Conservation (phyloP, 2,888 invertebrate genomes). For the Heteropelma amictum region DNA sequence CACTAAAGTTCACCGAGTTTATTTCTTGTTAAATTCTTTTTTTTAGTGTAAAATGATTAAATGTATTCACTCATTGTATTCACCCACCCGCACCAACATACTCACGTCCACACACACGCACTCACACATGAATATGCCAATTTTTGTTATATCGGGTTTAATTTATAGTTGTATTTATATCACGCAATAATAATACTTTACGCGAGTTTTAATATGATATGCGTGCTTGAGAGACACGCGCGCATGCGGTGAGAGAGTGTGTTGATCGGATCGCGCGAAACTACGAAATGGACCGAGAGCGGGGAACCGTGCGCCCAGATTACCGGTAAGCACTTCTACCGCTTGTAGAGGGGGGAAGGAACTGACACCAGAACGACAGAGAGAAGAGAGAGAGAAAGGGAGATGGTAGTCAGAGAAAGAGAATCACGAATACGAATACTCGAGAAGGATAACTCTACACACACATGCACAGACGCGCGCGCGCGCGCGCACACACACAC, state of each 20-base stretch:
- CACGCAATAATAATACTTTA: background rate
- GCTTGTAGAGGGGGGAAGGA: constrained; percentile 40
- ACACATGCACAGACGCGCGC: too few species aligned
- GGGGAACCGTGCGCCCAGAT: constrained; percentile 52
- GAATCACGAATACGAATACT: background rate
- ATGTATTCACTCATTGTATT: too few species aligned
- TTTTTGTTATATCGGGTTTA: too few species aligned
- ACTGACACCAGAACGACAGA: constrained; percentile 6
- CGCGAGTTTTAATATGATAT: background rate
- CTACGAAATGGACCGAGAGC: constrained; percentile 61
- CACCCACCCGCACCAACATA: too few species aligned
- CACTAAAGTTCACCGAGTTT: too few species aligned
- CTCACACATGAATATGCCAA: too few species aligned
- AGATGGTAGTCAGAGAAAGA: too few species aligned
- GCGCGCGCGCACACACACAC: too few species aligned
- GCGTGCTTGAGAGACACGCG: background rate
- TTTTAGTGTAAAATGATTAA: too few species aligned
- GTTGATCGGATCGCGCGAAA: constrained; percentile 59
- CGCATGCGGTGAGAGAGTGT: constrained; percentile 17
- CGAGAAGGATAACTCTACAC: constrained; percentile 8
- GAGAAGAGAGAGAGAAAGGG: constrained; percentile 24
- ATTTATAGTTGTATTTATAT: too few species aligned
- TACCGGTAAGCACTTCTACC: constrained; percentile 47
- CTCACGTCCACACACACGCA: too few species aligned
- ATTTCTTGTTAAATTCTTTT: too few species aligned